Conservation (phyloP, 2,888 invertebrate species). For the Bellardia bayeri region DNA sequence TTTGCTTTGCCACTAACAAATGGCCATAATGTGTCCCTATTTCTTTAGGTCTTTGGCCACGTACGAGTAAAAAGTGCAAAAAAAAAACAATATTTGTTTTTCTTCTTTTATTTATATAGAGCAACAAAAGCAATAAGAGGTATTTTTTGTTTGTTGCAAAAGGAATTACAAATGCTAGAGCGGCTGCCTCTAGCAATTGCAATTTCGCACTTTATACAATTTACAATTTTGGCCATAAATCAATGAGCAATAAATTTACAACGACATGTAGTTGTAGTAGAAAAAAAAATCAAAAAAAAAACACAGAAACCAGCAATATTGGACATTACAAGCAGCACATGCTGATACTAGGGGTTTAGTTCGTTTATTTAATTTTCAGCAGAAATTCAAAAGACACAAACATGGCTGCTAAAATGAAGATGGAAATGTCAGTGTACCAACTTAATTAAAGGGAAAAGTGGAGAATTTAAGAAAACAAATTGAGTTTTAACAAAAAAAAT, state of each 20-base stretch:
- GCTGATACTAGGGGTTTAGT: background rate
- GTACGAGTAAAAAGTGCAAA: conserved; percentile 4
- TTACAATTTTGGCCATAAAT: conserved; percentile 78
- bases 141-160: conserved; percentile 17
- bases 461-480: background rate
- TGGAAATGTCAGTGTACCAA: background rate
- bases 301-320: conserved; percentile 17
- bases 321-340: conserved; percentile 61
- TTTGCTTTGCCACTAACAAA: conserved; percentile 58
- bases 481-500: too few species aligned
- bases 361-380: conserved; percentile 1
- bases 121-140: conserved; percentile 55
- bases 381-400: background rate
- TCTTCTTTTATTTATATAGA: conserved; percentile 13
- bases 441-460: background rate
- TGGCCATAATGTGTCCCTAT: conserved; percentile 54
- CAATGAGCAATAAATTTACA: conserved; percentile 77
- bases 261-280: conserved; percentile 64
- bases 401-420: background rate
- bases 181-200: conserved; percentile 74
- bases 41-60: conserved; percentile 18
- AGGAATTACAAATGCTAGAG: conserved; percentile 40
- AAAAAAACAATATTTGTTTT: conserved; percentile 42
- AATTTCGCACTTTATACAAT: conserved; percentile 78
- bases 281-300: background rate